Base-by-base conservation (phyloP, 92 coral and sea anemone species). In the Porites cylindrica region DNA sequence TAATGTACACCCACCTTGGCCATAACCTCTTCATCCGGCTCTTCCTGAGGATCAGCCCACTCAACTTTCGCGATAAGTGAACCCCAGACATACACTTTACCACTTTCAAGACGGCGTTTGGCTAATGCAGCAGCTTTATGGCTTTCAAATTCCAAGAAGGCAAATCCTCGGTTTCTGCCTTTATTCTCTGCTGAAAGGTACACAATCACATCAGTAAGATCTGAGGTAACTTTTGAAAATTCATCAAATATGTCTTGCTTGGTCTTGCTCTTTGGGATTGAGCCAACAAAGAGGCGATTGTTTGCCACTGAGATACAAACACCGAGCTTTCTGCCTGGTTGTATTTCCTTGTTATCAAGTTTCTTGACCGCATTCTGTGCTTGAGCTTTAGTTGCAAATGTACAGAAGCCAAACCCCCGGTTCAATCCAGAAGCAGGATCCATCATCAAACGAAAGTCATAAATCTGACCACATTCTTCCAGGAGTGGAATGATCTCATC, bases 1-100 rank as follows among this genome's bases (percentile, higher is more conserved):
- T 62, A 10, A 32, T 3, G 20, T n/a, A 19, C 14, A 84, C 88
- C 71, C 29, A 94, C 98, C 96, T 94, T 94, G 16, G 98, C 77
- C 98, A 94, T 94, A 10, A 93, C 90, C 50, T 92, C 98, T 11
- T 93, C 93, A 51, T 94, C 94, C 0, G 98, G 98, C 64, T 92
- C 96, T 79, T 94, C 98, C 52, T 90, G 95, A 7, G 98, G 95
- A 69, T 94, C 98, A 10, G 98, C 98, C 98, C 98, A 94, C 66
- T 92, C 96, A 9, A 94, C 98, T 64, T 95, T 90, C 19, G 91
- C 92, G 16, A 94, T 79, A 19, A 86, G 88, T 76, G 88, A 85
- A 20, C 98, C 98, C 98, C 98, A 94, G 18, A 94, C 94, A 62
- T 88, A 88, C 20, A 94, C 92, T 32, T 93, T 90, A 8, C 98